Conservation (phyloP, 2,797 vertebrate genomes). For the Macroramphosus scolopax region DNA sequence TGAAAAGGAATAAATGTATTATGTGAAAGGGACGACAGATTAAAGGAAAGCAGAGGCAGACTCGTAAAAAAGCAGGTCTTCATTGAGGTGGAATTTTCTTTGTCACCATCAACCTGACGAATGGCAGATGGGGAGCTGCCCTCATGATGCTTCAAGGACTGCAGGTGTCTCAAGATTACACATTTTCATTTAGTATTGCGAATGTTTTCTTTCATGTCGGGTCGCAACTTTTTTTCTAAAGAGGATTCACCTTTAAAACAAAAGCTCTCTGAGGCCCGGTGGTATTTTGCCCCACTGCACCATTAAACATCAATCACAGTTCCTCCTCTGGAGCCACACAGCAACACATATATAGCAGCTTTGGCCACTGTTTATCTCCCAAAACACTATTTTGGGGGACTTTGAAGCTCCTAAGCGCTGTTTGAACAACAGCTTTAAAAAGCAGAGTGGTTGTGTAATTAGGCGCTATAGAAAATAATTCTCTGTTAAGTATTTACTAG, state of each 20-base stretch:
- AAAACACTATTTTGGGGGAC: constrained; percentile 46
- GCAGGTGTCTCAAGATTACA: too few species aligned
- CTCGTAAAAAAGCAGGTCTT: constrained; percentile 17
- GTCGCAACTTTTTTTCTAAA: too few species aligned
- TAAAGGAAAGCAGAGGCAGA: constrained; percentile 22
- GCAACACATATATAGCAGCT: constrained; percentile 35
- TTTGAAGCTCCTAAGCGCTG: constrained; percentile 26
- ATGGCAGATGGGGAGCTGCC: too few species aligned
- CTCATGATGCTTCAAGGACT: too few species aligned
- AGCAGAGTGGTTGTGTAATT: too few species aligned
- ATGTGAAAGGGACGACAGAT: constrained; percentile 34
- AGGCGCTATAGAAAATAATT: constrained; percentile 25
- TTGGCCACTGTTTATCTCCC: constrained; percentile 26
- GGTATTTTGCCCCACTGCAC: constrained; percentile 38
- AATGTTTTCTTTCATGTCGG: constrained; percentile 44
- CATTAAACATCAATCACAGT: constrained; percentile 51
- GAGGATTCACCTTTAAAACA: constrained; percentile 37
- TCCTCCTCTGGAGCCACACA: constrained; percentile 29
- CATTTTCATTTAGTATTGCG: constrained; percentile 45
- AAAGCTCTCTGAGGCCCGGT: constrained; percentile 28
- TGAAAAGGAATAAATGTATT: constrained; percentile 49
- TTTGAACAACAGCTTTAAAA: constrained; percentile 29
- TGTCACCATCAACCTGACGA: too few species aligned
- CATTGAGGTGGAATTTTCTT: constrained; percentile 45
- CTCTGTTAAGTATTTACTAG: constrained; percentile 59